Percentiles rank a stretch among this genome's conserved stretches.
Conservation (phyloP, 2,113 vertebrate genomes). For the Sceloporus tristichus region DNA sequence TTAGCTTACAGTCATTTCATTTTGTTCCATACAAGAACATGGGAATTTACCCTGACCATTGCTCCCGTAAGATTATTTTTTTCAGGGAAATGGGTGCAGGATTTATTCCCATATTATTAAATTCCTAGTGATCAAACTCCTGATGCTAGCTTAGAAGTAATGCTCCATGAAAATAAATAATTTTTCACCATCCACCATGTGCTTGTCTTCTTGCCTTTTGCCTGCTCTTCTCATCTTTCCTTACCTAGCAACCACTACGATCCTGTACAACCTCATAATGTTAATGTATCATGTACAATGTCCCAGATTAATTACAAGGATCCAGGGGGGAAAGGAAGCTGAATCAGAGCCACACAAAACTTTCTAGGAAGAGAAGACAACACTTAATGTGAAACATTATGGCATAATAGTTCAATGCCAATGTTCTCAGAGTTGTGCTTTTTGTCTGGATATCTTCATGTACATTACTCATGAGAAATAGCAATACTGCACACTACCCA, state of each 20-base stretch:
- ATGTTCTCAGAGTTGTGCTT: not conserved
- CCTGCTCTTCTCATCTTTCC: not conserved
- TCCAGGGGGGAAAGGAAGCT: not conserved
- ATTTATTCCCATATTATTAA: no score
- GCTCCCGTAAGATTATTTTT: not conserved
- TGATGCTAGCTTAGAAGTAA: not conserved
- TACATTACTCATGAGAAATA: not conserved
- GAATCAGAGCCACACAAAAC: not conserved
- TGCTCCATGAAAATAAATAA: not conserved
- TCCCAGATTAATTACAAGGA: not conserved
- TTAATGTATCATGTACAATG: not conserved
- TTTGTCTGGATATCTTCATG: rapidly evolving
- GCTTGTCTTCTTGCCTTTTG: not conserved
- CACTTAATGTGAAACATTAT: not conserved
- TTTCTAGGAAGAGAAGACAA: not conserved
- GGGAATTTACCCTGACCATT: not conserved
- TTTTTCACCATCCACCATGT: not conserved
- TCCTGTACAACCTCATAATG: not conserved
- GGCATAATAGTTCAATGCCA: not conserved
- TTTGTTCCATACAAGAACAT: not conserved
- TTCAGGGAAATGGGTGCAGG: no score
- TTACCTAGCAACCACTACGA: not conserved
- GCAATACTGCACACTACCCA: not conserved
- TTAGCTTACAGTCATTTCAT: not conserved
- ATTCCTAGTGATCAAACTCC: not conserved